Evolutionary conservation across 2,797 vertebrate genomes (phyloP).

Genomic region (Premnoplex brunnescens): DNA sequence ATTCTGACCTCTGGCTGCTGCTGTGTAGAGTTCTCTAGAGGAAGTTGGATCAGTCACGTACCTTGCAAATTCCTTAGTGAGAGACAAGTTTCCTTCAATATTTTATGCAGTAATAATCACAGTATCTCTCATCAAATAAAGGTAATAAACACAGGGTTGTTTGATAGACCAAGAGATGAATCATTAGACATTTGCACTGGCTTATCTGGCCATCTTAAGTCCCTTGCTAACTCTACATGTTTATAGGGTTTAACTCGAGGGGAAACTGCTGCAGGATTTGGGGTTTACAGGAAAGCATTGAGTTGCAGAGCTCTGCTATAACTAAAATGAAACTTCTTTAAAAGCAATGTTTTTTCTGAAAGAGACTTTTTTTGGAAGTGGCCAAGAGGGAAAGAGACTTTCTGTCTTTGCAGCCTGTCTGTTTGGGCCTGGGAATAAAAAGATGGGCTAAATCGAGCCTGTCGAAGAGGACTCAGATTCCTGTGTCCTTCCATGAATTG

Average conservation of each 20-base stretch:
- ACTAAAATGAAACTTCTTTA: background rate
- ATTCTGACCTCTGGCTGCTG: background rate
- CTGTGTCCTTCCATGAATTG: background rate
- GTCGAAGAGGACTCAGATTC: background rate
- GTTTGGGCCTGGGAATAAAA: background rate
- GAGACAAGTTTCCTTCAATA: background rate
- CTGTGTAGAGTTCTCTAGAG: background rate
- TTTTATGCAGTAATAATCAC: background rate
- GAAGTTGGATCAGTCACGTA: background rate
- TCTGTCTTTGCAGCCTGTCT: background rate
- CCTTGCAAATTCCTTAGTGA: background rate
- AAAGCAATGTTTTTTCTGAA: background rate
- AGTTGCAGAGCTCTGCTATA: background rate
- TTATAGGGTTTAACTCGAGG: background rate
- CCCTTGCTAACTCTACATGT: background rate
- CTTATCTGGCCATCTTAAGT: background rate
- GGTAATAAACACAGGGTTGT: background rate
- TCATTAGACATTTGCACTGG: accelerated
- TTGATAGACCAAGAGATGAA: background rate
- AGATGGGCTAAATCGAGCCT: background rate
- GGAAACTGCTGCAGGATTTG: background rate
- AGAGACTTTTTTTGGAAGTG: background rate
- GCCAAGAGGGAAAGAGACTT: background rate
- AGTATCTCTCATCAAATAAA: background rate
- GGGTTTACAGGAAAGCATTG: background rate